Base-by-base conservation (phyloP, 2,797 vertebrate species). In the Aphelocoma californica region DNA sequence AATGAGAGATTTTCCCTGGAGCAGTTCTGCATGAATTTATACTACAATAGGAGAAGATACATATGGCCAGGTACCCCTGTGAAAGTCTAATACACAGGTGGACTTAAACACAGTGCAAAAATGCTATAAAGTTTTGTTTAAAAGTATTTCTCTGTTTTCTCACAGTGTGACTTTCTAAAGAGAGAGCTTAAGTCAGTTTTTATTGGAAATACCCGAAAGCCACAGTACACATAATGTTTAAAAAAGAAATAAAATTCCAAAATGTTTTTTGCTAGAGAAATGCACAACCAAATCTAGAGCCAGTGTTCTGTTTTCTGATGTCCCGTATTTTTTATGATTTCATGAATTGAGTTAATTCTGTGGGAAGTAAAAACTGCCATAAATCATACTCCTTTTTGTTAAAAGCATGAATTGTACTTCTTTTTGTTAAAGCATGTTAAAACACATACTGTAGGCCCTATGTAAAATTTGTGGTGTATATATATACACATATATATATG, bases 371-470 rank as follows among this genome's bases (percentile, higher is more conserved):
- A 90, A 84, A 19, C 26, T 87, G 32, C 31, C 50, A 12, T 71
- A 71, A 83, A 40, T 80, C 61, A 69, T 19, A 26, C 4, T 71
- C 10, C 32, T 71, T 61, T 31, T 17, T 60, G 19, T 62, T 62
- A 80, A 38, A 85, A 82, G 44, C 26, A 10, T 67, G 67, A 78
- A 12, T 50, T 24, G 16, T 53, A 7, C 21, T 73, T 12, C 56
- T 83, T 56, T 26, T 8, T 58, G 19, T 71, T 64, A 47, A 89
- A 81, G 8, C 13, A 18, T 40, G 25, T 21, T 87, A 40, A 70
- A 71, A 54, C 13, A 6, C 32, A 0, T 57, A 6, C 18, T 14
- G 25, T 57, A 38, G 26, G 32, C 3, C 5, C 32, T 32, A 0
- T 26, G 19, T 42, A 31, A 54, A 32, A n/a, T 67, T n/a, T 0